Evolutionary conservation across 2,113 vertebrate species (phyloP), one percentile per base, ranked within the genome.

Genomic region (Stictonetta naevosa): DNA sequence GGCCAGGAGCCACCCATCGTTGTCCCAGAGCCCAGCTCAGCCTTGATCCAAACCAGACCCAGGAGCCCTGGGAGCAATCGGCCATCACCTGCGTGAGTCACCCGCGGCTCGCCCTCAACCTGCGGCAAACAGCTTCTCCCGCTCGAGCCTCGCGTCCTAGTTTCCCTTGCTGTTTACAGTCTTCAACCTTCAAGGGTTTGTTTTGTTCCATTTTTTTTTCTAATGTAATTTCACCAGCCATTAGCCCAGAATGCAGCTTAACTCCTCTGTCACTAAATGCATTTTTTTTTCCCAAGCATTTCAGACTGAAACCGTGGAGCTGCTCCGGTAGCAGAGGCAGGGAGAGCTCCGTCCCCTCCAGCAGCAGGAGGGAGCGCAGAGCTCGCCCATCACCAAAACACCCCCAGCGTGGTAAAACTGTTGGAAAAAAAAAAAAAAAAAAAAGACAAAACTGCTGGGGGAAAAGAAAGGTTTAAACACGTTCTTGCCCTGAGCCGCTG

Each of bases 111-210:
- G 73, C 76, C 56, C 19, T 60, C 95, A 81, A 3, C 52, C 66
- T 62, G 91, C 86, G 29, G 42, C 2, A 50, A 83, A 55, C 80
- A 95, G 72, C 72, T 28, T 26, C 6, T 5, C 72, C 75, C 1
- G 56, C 84, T 90, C 4, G 3, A 75, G 62, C 93, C 59, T 52
- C 59, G 93, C 7, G 92, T 96, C 96, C 96, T 82, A 96, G 90
- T 95, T 94, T 91, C 75, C 15, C n/a, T 22, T 5, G 62, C 93
- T 91, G 95, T 93, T 95, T 55, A 68, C 94, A 77, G 62, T 9
- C 40, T 2, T 74, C 80, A 78, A 71, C 89, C 92, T 96, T 14
- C 64, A 75, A 86, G 95, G 59, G n/a, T 79, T 88, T n/a, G 94
- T 81, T 92, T 22, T 92, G 95, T 87, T 93, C 94, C 91, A 84